A percentile compares a stretch with the other conserved stretches of the same genome.
phyloP scores from a whole-genome alignment of 2,113 vertebrate genomes.

The Phylloscopus trochiloides region DNA sequence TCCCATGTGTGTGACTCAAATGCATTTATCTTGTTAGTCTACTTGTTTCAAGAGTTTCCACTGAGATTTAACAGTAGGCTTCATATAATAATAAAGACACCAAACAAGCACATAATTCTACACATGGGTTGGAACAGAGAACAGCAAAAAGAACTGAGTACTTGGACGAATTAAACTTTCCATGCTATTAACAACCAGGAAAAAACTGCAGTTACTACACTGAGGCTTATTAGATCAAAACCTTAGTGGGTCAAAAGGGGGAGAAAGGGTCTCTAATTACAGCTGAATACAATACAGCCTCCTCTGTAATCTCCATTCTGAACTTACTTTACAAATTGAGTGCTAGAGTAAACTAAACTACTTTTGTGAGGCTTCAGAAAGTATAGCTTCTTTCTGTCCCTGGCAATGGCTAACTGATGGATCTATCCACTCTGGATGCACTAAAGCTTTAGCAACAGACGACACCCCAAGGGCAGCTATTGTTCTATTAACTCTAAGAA shows the following conservation, averaged over 20 bases:
- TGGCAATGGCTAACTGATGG: not conserved
- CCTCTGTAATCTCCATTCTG: not conserved
- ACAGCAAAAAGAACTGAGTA: not conserved
- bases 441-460: not conserved
- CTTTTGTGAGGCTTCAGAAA: not conserved
- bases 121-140: not conserved
- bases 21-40: not conserved
- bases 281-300: not conserved
- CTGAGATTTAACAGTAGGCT: not conserved
- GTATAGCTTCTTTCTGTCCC: not conserved
- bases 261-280: not conserved
- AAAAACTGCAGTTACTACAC: not conserved
- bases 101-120: not conserved
- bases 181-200: not conserved
- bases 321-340: not conserved
- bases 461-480: not conserved
- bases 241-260: not conserved
- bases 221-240: not conserved
- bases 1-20: not conserved
- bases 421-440: not conserved
- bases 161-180: not conserved
- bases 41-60: not conserved
- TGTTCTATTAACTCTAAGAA: not conserved
- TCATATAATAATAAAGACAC: not conserved
- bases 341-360: slow-evolving; percentile 7